Conservation (phyloP, 2,113 vertebrate species). For the Romanogobio albipinnatus region DNA sequence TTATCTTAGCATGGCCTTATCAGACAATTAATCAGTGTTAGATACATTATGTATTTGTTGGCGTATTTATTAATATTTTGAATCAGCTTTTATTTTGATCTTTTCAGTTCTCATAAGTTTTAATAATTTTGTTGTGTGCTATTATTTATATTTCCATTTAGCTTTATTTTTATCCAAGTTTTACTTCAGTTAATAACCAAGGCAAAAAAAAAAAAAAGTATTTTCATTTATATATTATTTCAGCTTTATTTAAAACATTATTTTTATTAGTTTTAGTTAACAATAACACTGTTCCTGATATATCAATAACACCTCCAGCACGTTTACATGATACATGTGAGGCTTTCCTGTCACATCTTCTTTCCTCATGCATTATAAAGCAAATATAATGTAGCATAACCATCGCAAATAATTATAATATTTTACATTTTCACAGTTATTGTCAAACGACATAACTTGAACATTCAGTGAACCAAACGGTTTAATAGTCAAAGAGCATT, state of each 20-base stretch:
- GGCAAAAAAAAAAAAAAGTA: too few relatives aligned
- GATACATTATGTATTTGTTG: neutral
- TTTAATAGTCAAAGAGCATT: neutral
- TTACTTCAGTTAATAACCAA: too few relatives aligned
- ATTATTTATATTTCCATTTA: neutral
- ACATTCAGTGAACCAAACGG: neutral
- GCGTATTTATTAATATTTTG: neutral
- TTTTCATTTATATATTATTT: too few relatives aligned
- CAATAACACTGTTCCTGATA: neutral
- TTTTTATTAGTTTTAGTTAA: neutral
- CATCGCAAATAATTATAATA: neutral
- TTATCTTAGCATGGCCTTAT: neutral
- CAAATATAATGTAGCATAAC: neutral
- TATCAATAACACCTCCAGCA: neutral
- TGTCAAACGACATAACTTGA: neutral
- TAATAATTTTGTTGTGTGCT: neutral
- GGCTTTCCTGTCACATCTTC: neutral
- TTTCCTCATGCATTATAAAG: neutral
- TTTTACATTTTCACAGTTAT: neutral
- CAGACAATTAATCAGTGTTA: neutral
- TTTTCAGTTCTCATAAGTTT: neutral
- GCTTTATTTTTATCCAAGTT: neutral
- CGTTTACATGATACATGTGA: neutral
- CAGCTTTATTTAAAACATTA: too few relatives aligned
- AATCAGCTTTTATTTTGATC: neutral